These are phyloP conservation scores for Sylvietta virens DNA, from an alignment of 2,113 vertebrate species.

Conservation along the genomic window DNA sequence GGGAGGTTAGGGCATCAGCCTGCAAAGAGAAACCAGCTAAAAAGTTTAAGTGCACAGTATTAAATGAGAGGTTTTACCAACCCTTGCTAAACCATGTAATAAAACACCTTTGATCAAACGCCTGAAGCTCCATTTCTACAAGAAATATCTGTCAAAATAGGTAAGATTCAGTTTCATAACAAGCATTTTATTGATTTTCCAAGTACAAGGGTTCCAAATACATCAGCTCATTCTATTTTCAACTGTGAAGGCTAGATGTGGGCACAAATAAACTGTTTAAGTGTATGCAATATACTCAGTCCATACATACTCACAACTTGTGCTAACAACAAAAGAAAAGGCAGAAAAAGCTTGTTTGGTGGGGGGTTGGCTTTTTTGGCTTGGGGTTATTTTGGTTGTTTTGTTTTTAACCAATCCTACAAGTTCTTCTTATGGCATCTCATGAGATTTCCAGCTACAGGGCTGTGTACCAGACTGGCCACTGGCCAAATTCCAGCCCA, in stretches of 20 bases:
- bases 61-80: not conserved
- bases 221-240: not conserved
- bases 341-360: not conserved
- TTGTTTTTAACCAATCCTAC: not conserved
- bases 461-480: rapidly evolving
- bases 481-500: not conserved
- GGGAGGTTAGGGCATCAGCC: not conserved
- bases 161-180: too few species aligned
- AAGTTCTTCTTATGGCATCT: not conserved
- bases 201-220: not conserved
- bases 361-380: not conserved
- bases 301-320: not conserved
- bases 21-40: not conserved
- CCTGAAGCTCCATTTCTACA: not conserved
- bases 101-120: not conserved
- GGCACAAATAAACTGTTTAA: not conserved
- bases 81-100: too few species aligned
- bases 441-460: rapidly evolving
- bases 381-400: not conserved
- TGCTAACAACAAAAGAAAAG: not conserved
- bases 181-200: not conserved
- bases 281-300: not conserved
- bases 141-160: not conserved
- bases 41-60: not conserved
- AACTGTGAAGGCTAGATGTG: too few species aligned